Percentiles rank a stretch among this genome's conserved stretches.
Evolutionary conservation across 2,113 vertebrate genomes (phyloP).

Genomic region (Donacobius atricapilla): DNA sequence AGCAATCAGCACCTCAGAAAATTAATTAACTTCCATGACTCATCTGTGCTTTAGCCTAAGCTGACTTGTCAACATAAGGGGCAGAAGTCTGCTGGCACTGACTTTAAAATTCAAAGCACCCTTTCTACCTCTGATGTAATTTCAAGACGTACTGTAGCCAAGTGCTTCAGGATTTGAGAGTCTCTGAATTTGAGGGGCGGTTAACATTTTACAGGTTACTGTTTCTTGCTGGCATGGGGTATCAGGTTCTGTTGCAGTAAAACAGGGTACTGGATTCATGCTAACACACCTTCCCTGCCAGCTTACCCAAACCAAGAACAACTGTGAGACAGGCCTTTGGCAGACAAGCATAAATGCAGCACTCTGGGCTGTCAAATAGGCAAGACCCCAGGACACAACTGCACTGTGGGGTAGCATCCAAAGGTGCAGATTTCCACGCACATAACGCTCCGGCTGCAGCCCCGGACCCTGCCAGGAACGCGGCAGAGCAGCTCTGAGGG

Average conservation of each 20-base stretch:
- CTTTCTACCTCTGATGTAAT: not conserved
- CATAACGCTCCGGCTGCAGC: fast-evolving
- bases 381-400: not conserved
- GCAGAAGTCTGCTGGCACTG: not conserved
- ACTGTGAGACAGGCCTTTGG: not conserved
- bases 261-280: not conserved
- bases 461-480: not conserved
- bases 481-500: not conserved
- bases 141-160: not conserved
- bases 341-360: not conserved
- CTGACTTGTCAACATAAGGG: not conserved
- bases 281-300: not conserved
- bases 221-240: not conserved
- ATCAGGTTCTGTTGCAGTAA: not conserved
- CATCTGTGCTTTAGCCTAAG: not conserved
- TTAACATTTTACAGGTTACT: not conserved
- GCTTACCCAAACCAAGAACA: not conserved
- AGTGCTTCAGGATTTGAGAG: not conserved
- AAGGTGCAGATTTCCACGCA: not conserved
- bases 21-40: conserved; percentile 35
- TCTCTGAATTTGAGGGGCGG: not conserved
- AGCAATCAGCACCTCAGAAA: conserved; percentile 42
- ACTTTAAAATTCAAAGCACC: not conserved
- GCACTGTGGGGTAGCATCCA: fast-evolving
- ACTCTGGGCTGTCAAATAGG: not conserved